Evolutionary conservation across 2,797 vertebrate genomes (phyloP).

Genomic region (Lagorchestes hirsutus): DNA sequence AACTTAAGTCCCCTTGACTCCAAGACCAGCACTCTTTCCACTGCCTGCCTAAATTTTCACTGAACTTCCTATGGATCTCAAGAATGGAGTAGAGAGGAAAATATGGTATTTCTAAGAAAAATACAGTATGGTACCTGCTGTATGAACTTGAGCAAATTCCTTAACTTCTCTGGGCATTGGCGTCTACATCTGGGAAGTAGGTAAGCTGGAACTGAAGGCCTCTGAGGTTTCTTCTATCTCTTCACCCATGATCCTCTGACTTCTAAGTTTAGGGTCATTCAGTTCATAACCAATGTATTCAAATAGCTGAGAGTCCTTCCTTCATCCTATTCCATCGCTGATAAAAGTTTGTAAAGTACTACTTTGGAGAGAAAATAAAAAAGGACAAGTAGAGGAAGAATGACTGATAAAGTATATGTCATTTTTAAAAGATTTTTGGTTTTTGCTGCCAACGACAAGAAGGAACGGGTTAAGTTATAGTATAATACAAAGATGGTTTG

Average conservation of each 20-base stretch:
- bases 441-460: background rate
- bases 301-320: background rate
- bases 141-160: background rate
- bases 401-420: background rate
- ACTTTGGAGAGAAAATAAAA: background rate
- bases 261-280: background rate
- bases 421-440: background rate
- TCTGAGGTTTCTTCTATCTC: background rate
- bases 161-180: background rate
- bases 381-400: background rate
- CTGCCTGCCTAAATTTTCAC: background rate
- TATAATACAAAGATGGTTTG: background rate
- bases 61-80: background rate
- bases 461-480: background rate
- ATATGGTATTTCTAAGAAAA: background rate
- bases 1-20: background rate
- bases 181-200: background rate
- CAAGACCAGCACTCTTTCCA: background rate
- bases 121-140: background rate
- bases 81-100: background rate
- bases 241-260: background rate
- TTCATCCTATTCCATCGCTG: background rate
- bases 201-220: background rate
- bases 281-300: background rate
- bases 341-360: background rate